A percentile compares a stretch with the other conserved stretches of the same genome.
Evolutionary conservation across 2,888 invertebrate genomes (phyloP).

Genomic region (Meghimatium bilineatum): DNA sequence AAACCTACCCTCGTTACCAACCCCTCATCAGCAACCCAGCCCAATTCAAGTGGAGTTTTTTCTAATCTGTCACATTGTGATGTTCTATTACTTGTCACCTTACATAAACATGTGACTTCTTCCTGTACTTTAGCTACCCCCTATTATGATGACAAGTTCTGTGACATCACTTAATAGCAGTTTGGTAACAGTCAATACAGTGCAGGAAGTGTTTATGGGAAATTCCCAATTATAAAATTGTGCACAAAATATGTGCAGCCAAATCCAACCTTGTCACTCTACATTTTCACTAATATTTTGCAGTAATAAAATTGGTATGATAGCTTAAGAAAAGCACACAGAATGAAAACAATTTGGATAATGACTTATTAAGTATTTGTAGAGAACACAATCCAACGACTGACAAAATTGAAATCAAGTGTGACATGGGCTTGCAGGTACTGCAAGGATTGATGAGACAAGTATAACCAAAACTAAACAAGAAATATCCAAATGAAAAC

Average conservation of each 20-base stretch:
- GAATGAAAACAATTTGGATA: too few relatives aligned
- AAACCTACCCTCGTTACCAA: neutral
- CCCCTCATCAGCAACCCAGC: constrained; percentile 26
- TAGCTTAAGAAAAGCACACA: too few relatives aligned
- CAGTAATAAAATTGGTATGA: too few relatives aligned
- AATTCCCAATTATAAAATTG: neutral
- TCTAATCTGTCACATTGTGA: neutral
- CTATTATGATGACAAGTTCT: constrained; percentile 26
- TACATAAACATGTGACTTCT: neutral
- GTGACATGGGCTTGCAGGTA: too few relatives aligned
- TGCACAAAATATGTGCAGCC: neutral
- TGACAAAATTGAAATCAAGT: too few relatives aligned
- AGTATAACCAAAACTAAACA: too few relatives aligned
- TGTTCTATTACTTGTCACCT: neutral
- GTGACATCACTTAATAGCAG: constrained; percentile 16
- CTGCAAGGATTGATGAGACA: too few relatives aligned
- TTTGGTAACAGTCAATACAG: neutral
- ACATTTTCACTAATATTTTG: neutral
- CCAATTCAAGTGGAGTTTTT: neutral
- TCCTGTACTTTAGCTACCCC: neutral
- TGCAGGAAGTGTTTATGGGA: neutral
- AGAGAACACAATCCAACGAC: too few relatives aligned
- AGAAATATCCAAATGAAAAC: too few relatives aligned
- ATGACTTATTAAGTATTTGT: too few relatives aligned
- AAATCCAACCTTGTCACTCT: neutral